Percentiles rank a stretch among this genome's conserved stretches.
phyloP scores from a whole-genome alignment of 92 coral and sea anemone genomes.

The Epizoanthus stellaris region DNA sequence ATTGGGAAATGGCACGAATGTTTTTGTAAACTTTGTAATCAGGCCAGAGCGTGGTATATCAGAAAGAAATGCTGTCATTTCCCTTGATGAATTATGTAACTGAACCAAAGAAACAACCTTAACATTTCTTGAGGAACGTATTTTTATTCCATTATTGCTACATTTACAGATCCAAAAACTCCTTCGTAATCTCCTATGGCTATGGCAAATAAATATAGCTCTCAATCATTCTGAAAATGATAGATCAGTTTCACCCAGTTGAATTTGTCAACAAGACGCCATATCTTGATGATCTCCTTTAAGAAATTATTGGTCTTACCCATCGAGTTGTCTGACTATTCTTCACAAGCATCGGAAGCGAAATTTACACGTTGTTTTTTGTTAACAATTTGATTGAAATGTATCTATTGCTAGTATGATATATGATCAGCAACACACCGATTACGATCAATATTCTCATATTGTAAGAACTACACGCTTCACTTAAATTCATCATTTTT shows the following conservation, averaged over 20 bases:
- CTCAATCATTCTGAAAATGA: constrained; percentile 18
- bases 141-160: constrained; percentile 24
- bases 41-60: no score
- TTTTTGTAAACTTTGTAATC: no score
- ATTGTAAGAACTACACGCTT: constrained; percentile 11
- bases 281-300: constrained; percentile 28
- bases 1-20: no score
- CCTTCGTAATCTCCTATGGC: constrained; percentile 32
- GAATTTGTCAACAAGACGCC: constrained; percentile 18
- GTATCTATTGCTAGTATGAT: constrained; percentile 31
- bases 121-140: no score
- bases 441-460: constrained; percentile 6
- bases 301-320: constrained; percentile 27
- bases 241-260: constrained; percentile 12
- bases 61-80: no score
- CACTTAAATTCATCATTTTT: background rate
- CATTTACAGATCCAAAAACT: background rate
- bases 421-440: constrained; percentile 26
- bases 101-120: no score
- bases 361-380: constrained; percentile 24
- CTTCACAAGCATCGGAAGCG: constrained; percentile 40
- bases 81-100: no score
- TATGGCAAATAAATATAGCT: constrained; percentile 22
- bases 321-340: constrained; percentile 6
- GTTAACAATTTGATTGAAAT: constrained; percentile 24